Evolutionary conservation across 2,797 vertebrate species (phyloP).

Genomic region (Siniperca undulata): DNA sequence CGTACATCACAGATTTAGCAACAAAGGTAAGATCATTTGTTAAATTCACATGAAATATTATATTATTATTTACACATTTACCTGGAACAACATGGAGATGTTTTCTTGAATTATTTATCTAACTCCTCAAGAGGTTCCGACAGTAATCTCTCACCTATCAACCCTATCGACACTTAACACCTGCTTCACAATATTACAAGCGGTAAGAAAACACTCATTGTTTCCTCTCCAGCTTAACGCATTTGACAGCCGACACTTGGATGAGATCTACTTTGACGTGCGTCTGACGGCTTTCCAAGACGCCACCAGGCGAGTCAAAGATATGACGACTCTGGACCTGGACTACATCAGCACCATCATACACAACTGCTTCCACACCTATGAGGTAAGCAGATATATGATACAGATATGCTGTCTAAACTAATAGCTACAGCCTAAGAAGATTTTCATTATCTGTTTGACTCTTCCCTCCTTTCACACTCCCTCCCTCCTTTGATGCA

Average conservation of each 20-base stretch:
- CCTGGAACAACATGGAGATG: neutral
- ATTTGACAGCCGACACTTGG: slow-evolving; percentile 94
- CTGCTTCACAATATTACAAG: neutral
- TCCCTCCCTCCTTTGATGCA: slow-evolving; percentile 57
- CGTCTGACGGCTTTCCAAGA: slow-evolving; percentile 93
- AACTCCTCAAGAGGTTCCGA: neutral
- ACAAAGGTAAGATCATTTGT: slow-evolving; percentile 85
- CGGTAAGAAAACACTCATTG: neutral
- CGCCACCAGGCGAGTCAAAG: slow-evolving; percentile 84
- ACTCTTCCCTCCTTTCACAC: too few relatives aligned
- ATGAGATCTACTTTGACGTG: slow-evolving; percentile 94
- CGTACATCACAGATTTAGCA: slow-evolving; percentile 90
- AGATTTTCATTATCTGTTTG: neutral
- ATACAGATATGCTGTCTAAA: accelerated
- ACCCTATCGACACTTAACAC: neutral
- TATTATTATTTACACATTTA: neutral
- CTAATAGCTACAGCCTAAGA: accelerated
- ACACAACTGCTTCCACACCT: slow-evolving; percentile 96
- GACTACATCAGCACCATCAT: slow-evolving; percentile 89
- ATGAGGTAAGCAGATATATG: slow-evolving; percentile 85
- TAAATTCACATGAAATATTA: neutral
- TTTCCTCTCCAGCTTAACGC: slow-evolving; percentile 89
- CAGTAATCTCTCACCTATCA: neutral
- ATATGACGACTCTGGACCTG: slow-evolving; percentile 90
- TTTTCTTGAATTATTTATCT: neutral